These are phyloP conservation scores for Eulemur rubriventer DNA, from an alignment of 2,797 vertebrate genomes.

Conservation along the genomic window DNA sequence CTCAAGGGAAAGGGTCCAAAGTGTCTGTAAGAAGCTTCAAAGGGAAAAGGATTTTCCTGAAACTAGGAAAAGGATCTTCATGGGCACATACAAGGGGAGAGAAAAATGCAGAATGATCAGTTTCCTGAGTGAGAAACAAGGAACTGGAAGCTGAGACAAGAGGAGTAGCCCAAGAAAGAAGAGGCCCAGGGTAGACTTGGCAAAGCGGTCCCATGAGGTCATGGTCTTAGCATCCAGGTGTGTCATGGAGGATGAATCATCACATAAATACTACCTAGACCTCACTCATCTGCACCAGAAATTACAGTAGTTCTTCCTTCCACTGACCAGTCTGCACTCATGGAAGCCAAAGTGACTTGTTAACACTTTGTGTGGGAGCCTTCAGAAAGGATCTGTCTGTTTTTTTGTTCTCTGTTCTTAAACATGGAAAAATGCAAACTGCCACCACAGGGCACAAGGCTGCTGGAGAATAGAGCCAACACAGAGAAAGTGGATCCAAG, in stretches of 20 bases:
- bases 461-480: neutral
- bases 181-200: neutral
- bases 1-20: neutral
- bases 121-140: neutral
- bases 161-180: neutral
- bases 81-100: neutral
- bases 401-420: neutral
- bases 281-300: neutral
- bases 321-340: neutral
- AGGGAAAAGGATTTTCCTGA: neutral
- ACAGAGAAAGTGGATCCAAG: neutral
- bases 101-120: neutral
- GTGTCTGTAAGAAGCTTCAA: slow-evolving; percentile 12
- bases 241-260: neutral
- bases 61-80: neutral
- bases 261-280: neutral
- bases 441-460: neutral
- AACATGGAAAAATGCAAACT: slow-evolving; percentile 2
- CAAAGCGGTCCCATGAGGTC: slow-evolving; percentile 13
- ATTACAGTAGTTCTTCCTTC: neutral
- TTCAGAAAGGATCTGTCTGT: neutral
- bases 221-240: slow-evolving; percentile 1
- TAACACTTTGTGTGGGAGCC: neutral
- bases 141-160: neutral
- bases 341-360: neutral